Evolutionary conservation across 2,113 vertebrate genomes (phyloP), one percentile per base, ranked within the genome.

Genomic region (Eulemur rufifrons): DNA sequence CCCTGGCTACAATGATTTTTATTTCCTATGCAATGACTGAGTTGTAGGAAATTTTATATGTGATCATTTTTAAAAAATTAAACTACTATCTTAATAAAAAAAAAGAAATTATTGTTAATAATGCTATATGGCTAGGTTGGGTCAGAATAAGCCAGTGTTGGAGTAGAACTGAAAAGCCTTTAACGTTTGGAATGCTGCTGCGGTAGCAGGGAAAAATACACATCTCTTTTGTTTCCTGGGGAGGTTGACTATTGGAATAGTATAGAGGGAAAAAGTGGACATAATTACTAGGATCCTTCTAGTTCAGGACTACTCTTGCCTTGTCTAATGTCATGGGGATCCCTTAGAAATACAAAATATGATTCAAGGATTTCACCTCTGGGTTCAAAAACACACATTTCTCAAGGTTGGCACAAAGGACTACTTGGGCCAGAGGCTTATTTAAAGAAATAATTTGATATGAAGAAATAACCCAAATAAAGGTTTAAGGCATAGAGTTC

Each of bases 361-460:
- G 61, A 69, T 23, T 42, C 32, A 61, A 8, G 9, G 34, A 71
- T 84, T 88, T 68, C 39, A 92, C 18, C 15, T 56, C 50, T 50
- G 59, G 68, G 11, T 47, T 83, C 47, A 68, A 25, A 92, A 91
- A 74, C 23, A 76, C 25, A 92, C 17, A 95, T 8, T 83, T 74
- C 29, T 95, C 54, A 76, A 59, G 45, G 9, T 86, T 82, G 34
- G 9, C 27, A 20, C 34, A 37, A 83, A 27, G 25, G 73, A 66
- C 18, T 66, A 66, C 47, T 87, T 87, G 66, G 47, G 12, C 17
- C 18, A 92, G 32, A 34, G 34, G 27, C 27, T 87, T 92, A 74
- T 34, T 73, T 45, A 86, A 86, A 66, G 83, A 95, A 86, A 47
- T 37, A 63, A 87, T 81, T 81, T 56, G 32, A 37, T 87, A 95